A percentile compares a stretch with the other conserved stretches of the same genome.
Conservation (phyloP, 2,113 vertebrate species). For the Cervus canadensis region DNA sequence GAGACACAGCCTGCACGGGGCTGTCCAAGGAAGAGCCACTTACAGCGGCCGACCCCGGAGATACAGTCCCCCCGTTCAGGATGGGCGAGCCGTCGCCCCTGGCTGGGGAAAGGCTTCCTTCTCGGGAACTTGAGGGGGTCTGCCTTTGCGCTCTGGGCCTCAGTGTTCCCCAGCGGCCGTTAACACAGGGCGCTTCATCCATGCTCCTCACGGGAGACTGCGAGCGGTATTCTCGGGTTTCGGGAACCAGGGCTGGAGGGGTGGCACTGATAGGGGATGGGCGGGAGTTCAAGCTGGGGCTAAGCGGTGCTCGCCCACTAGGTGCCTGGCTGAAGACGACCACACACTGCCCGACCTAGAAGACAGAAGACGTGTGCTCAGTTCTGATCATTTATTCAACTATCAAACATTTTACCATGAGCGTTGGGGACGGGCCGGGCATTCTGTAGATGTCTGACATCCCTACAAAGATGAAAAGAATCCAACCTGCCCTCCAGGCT, state of each 20-base stretch:
- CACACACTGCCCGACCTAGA: slow-evolving; percentile 95
- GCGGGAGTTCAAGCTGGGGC: slow-evolving; percentile 96
- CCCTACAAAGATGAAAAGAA: not conserved
- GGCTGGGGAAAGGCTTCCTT: slow-evolving; percentile 92
- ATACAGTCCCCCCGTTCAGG: slow-evolving; percentile 90
- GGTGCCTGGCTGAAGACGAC: slow-evolving; percentile 99
- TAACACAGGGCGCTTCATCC: slow-evolving; percentile 96
- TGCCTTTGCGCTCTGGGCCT: slow-evolving; percentile 87
- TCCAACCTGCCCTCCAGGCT: not conserved
- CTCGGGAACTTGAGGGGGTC: slow-evolving; percentile 84
- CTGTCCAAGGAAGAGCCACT: slow-evolving; percentile 82
- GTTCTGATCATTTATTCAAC: not conserved
- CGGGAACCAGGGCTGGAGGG: slow-evolving; percentile 89
- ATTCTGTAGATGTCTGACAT: not conserved
- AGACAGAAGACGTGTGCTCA: slow-evolving; percentile 35
- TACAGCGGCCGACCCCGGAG: slow-evolving; percentile 78
- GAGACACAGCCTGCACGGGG: slow-evolving; percentile 88
- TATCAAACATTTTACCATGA: not conserved
- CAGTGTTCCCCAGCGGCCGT: slow-evolving; percentile 96
- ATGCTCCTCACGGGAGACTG: slow-evolving; percentile 90
- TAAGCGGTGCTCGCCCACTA: slow-evolving; percentile 94
- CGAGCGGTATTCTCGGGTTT: slow-evolving; percentile 90
- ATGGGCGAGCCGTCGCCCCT: slow-evolving; percentile 87
- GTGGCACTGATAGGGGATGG: slow-evolving; percentile 98
- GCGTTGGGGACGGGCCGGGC: not conserved